phyloP scores from a whole-genome alignment of 1,140 invertebrate genomes.

The Medauroidea extradentata region DNA sequence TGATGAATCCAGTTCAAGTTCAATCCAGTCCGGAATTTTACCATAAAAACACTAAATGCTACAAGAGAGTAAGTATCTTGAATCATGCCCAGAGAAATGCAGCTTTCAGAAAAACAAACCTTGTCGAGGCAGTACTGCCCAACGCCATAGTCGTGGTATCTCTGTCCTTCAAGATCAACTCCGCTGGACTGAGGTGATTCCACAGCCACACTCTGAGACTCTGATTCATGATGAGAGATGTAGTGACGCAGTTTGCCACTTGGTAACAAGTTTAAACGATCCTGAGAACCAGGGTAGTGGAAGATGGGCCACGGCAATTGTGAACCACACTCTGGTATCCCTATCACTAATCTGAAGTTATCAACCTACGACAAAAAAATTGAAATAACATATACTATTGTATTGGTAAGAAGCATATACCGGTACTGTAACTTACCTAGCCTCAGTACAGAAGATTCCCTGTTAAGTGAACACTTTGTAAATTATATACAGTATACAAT shows the following conservation, averaged over 20 bases:
- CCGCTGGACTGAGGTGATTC: constrained; percentile 6
- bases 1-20: no score
- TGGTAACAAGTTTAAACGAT: constrained; percentile 59
- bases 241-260: constrained; percentile 68
- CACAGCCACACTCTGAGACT: background rate
- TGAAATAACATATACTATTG: no score
- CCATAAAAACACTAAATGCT: no score
- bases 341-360: constrained; percentile 51
- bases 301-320: constrained; percentile 67
- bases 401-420: no score
- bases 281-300: constrained; percentile 53
- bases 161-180: background rate
- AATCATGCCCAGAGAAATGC: background rate
- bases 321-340: constrained; percentile 63
- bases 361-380: constrained; percentile 4
- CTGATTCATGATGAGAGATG: constrained; percentile 43
- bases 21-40: no score
- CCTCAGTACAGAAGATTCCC: no score
- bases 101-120: constrained; percentile 41
- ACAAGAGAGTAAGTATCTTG: background rate
- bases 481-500: no score
- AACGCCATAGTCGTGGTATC: constrained; percentile 60
- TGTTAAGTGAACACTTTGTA: no score
- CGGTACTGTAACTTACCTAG: no score
- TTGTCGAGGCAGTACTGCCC: constrained; percentile 77